Evolutionary conservation across 1,140 invertebrate species (phyloP).

Genomic region (Drosophila repleta): DNA sequence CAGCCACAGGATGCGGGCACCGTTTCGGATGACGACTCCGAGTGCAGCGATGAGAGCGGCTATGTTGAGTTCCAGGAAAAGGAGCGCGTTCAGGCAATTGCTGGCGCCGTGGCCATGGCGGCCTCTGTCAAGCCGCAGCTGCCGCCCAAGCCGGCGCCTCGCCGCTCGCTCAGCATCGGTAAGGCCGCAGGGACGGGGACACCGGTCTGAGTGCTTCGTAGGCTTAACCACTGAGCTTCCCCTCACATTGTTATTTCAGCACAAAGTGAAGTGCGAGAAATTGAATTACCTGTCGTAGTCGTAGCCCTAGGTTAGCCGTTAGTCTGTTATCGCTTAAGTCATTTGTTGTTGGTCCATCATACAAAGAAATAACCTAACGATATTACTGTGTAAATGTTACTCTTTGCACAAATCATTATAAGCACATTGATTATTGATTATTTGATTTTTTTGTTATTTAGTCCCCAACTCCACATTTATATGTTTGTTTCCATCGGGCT

Average conservation of each 20-base stretch:
- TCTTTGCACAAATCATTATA: slow-evolving; percentile 29
- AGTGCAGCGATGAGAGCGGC: slow-evolving; percentile 85
- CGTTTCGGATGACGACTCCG: slow-evolving; percentile 66
- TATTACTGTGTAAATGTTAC: slow-evolving; percentile 51
- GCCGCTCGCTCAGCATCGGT: slow-evolving; percentile 57
- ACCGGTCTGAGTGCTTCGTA: slow-evolving; percentile 29
- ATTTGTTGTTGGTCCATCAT: slow-evolving; percentile 74
- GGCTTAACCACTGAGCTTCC: slow-evolving; percentile 59
- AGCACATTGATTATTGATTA: neutral
- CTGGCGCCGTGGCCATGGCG: slow-evolving; percentile 14
- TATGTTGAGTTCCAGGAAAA: slow-evolving; percentile 85
- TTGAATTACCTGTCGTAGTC: slow-evolving; percentile 58
- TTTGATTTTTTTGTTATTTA: slow-evolving; percentile 18
- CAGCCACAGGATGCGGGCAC: slow-evolving; percentile 25
- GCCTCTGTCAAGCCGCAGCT: slow-evolving; percentile 59
- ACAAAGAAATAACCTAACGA: slow-evolving; percentile 64
- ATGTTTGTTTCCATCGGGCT: slow-evolving; percentile 22
- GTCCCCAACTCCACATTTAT: slow-evolving; percentile 9
- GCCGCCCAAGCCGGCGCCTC: slow-evolving; percentile 76
- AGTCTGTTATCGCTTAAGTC: slow-evolving; percentile 49
- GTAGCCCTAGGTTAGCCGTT: slow-evolving; percentile 41
- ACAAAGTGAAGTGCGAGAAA: slow-evolving; percentile 60
- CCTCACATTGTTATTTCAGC: slow-evolving; percentile 72
- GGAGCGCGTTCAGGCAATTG: slow-evolving; percentile 40
- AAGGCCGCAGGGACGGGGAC: slow-evolving; percentile 29